Evolutionary conservation across 2,113 vertebrate species (phyloP), one percentile per base, ranked within the genome.

Genomic region (Burhinus oedicnemus): DNA sequence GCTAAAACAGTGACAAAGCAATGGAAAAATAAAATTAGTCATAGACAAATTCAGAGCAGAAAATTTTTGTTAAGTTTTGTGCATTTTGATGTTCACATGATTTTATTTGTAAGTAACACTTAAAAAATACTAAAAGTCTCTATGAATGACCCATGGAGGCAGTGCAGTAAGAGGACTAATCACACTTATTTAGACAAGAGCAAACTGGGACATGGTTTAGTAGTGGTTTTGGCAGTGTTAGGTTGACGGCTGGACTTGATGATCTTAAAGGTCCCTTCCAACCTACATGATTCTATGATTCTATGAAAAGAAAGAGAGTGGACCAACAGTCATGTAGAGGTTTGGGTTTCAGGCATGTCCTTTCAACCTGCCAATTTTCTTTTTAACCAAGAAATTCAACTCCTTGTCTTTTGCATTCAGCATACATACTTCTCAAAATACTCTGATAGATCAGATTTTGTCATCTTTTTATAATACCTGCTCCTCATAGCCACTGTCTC

Each of bases 111-210:
- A 86, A 71, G 81, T 49, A 57, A 38, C 57, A 62, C 36, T 40
- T 79, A 32, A 82, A 90, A 86, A 86, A 60, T n/a, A 47, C 3
- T 13, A 36, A 4, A 92, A 58, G 42, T 42, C 23, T 69, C 49
- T 66, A 22, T 15, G 75, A 69, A 61, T 0, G 0, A 87, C 51
- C 14, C 13, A 34, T 3, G 27, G 36, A 83, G 12, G 32, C 18
- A 72, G 25, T 4, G 30, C 25, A 80, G 49, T 5, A 74, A 54
- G 20, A 89, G 29, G 13, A 68, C 14, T 85, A 89, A 71, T 26
- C 0, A 0, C n/a, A 65, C 5, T 14, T 62, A 27, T 26, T 49
- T 45, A 49, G 19, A 65, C 29, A 74, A 66, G 29, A 8, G 19
- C 44, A 44, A 44, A 44, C 44, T 44, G 44, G 44, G 44, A 44